Evolutionary conservation across 2,888 invertebrate species (phyloP), one percentile per base, ranked within the genome.

Genomic region (Melanargia galathea): DNA sequence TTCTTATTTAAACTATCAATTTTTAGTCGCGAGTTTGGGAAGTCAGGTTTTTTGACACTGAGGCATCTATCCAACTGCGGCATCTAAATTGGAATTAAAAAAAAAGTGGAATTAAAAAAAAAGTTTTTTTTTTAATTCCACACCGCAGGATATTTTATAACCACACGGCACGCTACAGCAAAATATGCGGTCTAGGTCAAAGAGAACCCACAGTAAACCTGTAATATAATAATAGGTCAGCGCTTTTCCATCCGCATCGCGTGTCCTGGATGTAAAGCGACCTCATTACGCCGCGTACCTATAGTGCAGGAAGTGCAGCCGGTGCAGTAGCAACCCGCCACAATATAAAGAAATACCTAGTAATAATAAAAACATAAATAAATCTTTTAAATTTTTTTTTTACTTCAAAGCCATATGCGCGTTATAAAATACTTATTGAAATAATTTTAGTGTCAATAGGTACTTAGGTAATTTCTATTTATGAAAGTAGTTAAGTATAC

Each of bases 191-290:
- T 64, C 66, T 67, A 64, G 66, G 62, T 67, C 45, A 46, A 45
- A 57, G 59, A 60, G 62, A 67, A 60, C 67, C 67, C 43, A 57
- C 40, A 57, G 59, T 64, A 67, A 67, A 57, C 67, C 65, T 60
- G 61, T 63, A 64, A 64, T 62, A 60, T 64, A 68, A 68, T 66
- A 64, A 57, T 57, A 20, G 69, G 69, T 68, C 68, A 69, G 64
- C 61, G 64, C 60, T 64, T 64, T 63, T 57, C 49, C 46, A 60
- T 64, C 66, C 63, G 63, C 57, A 60, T 67, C 62, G 66, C 61
- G 56, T 68, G 68, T 63, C 59, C 66, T 54, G 69, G 69, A 68
- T 66, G 62, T 59, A 54, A n/a, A 63, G 51, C 57, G 49, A 55
- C 64, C 67, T 54, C 58, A 64, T 64, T 67, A 57, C 8, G 33